These are phyloP conservation scores for Orgyia antiqua DNA, from an alignment of 2,888 invertebrate species.

Conservation along the genomic window DNA sequence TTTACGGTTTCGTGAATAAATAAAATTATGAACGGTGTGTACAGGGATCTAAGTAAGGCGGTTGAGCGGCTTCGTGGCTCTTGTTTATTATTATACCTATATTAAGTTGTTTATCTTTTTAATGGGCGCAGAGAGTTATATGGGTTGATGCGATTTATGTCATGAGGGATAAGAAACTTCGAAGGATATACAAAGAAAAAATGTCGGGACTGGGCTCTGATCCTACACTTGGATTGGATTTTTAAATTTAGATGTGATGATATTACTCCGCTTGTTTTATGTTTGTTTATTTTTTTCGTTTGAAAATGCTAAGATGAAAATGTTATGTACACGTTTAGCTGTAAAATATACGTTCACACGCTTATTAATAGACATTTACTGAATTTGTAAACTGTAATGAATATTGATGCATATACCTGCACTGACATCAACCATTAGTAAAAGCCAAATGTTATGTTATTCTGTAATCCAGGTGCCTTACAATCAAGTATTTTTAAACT, in stretches of 20 bases:
- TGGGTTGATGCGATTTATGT: constrained; percentile 70
- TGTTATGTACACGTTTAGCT: constrained; percentile 8
- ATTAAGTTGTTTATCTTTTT: constrained; percentile 79
- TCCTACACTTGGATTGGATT: constrained; percentile 66
- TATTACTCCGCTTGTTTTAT: constrained; percentile 43
- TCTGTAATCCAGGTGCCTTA: too few species aligned
- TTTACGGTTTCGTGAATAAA: constrained; percentile 77
- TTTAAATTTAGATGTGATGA: constrained; percentile 73
- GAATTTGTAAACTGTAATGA: too few species aligned
- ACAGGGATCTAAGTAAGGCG: constrained; percentile 68
- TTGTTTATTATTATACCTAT: constrained; percentile 76
- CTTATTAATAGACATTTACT: too few species aligned
- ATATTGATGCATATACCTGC: too few species aligned
- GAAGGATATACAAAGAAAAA: constrained; percentile 57
- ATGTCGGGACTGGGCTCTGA: constrained; percentile 54
- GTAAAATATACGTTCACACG: background rate
- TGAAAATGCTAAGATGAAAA: constrained; percentile 18
- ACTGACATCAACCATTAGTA: too few species aligned
- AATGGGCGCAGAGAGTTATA: constrained; percentile 71
- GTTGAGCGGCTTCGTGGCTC: constrained; percentile 30
- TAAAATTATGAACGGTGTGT: constrained; percentile 71
- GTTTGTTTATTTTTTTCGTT: constrained; percentile 29
- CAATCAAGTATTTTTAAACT: too few species aligned
- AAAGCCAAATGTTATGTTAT: too few species aligned
- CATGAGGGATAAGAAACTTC: constrained; percentile 60